These are phyloP conservation scores for Achroia grisella DNA, from an alignment of 1,140 invertebrate genomes.

Conservation along the genomic window DNA sequence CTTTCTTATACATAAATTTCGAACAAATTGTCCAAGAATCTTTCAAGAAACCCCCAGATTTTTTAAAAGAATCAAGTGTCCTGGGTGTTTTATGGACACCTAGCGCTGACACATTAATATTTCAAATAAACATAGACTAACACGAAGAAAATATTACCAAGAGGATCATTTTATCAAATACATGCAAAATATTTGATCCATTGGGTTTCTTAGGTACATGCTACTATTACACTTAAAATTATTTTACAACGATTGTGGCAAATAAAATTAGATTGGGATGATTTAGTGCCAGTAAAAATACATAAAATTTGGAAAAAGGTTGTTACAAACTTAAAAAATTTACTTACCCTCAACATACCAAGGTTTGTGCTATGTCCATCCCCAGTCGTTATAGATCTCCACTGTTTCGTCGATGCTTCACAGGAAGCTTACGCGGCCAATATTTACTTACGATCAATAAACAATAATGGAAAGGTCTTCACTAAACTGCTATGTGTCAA, in stretches of 20 bases:
- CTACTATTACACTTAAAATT: conserved; percentile 14
- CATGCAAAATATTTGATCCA: conserved; percentile 29
- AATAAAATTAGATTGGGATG: conserved; percentile 25
- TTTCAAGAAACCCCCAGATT: neutral
- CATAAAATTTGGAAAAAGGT: neutral
- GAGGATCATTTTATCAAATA: conserved; percentile 12
- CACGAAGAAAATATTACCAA: conserved; percentile 6
- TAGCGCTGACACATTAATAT: conserved; percentile 4
- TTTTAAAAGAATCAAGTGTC: neutral
- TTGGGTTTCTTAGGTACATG: conserved; percentile 25
- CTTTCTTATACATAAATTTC: neutral
- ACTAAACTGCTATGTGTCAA: conserved; percentile 9
- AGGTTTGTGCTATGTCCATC: neutral
- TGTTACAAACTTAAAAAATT: neutral
- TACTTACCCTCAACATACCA: no score
- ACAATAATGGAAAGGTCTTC: neutral
- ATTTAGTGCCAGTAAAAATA: neutral
- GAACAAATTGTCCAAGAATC: neutral
- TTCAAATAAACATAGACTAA: neutral
- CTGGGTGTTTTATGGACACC: conserved; percentile 12
- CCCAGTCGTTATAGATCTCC: conserved; percentile 3
- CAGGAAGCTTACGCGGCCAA: conserved; percentile 10
- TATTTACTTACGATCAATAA: neutral
- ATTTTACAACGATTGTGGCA: conserved; percentile 27
- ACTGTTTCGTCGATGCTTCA: conserved; percentile 14